Percentiles rank a stretch among this genome's conserved stretches.
phyloP scores from a whole-genome alignment of 2,797 vertebrate species.

The Chaetodon trifasciatus region DNA sequence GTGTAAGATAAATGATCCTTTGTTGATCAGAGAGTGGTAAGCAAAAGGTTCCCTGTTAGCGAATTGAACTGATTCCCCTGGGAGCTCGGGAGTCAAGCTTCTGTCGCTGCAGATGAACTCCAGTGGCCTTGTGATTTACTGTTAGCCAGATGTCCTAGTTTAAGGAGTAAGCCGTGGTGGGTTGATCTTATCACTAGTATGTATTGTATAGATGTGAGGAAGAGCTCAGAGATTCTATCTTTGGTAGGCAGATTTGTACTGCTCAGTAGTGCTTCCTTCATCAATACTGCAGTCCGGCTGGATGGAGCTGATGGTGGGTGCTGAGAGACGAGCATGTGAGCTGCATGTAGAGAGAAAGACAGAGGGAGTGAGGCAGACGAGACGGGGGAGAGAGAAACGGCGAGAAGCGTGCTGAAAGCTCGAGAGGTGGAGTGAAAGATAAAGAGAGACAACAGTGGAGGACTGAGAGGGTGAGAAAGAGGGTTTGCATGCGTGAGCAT shows the following conservation, averaged over 20 bases:
- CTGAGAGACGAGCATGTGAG: slow-evolving; percentile 59
- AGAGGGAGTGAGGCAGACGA: neutral
- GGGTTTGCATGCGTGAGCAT: slow-evolving; percentile 43
- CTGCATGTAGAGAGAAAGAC: slow-evolving; percentile 59
- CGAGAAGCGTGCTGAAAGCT: slow-evolving; percentile 35
- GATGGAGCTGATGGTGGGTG: slow-evolving; percentile 40
- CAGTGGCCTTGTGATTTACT: slow-evolving; percentile 5
- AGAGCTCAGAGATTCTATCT: slow-evolving; percentile 37
- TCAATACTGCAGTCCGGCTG: slow-evolving; percentile 62
- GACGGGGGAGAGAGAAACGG: slow-evolving; percentile 6
- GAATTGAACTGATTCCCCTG: slow-evolving; percentile 43
- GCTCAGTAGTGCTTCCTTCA: slow-evolving; percentile 50
- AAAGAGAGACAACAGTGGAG: slow-evolving; percentile 29
- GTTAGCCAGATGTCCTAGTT: slow-evolving; percentile 19
- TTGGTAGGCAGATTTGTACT: slow-evolving; percentile 53
- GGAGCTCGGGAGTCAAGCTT: neutral
- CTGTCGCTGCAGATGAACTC: slow-evolving; percentile 22
- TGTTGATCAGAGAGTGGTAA: slow-evolving; percentile 31
- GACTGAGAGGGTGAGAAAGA: slow-evolving; percentile 35
- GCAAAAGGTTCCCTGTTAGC: slow-evolving; percentile 36
- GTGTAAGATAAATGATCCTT: slow-evolving; percentile 24
- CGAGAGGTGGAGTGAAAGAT: slow-evolving; percentile 47
- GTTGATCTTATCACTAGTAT: neutral
- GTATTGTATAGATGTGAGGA: slow-evolving; percentile 13
- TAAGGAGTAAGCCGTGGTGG: neutral